These are phyloP conservation scores for Allobates femoralis DNA, from an alignment of 2,797 vertebrate genomes.

Conservation along the genomic window DNA sequence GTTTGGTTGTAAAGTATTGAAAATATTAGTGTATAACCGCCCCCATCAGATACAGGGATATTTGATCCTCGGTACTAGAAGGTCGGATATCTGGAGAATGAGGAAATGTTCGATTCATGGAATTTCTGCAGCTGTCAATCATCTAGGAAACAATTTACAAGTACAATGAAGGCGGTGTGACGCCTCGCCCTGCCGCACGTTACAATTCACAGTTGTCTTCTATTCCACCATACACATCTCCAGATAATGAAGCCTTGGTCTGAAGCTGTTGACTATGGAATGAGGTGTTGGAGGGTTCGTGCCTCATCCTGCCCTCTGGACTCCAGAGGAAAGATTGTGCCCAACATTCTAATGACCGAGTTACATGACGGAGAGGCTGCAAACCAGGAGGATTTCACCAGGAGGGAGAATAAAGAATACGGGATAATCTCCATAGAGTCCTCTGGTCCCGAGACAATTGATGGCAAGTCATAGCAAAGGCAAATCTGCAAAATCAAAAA, in stretches of 20 bases:
- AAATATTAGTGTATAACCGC: too few species aligned
- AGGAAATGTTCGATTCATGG: too few species aligned
- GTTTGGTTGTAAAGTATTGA: too few species aligned
- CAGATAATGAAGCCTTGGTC: neutral
- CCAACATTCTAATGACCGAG: neutral
- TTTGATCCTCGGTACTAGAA: too few species aligned
- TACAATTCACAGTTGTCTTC: neutral
- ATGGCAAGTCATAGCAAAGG: neutral
- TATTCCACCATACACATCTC: neutral
- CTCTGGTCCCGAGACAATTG: too few species aligned
- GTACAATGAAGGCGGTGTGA: too few species aligned
- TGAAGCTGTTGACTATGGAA: neutral
- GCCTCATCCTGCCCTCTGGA: neutral
- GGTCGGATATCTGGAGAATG: too few species aligned
- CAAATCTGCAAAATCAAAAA: neutral
- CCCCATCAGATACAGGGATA: too few species aligned
- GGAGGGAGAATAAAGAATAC: neutral
- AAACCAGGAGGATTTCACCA: neutral
- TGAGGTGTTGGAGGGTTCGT: neutral
- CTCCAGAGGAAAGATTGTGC: neutral
- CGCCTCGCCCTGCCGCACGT: neutral
- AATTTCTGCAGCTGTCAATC: too few species aligned
- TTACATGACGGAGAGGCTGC: neutral
- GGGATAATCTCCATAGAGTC: neutral
- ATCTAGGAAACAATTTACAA: too few species aligned